Evolutionary conservation across 2,888 invertebrate genomes (phyloP).

Genomic region (Xiphydria camelus): DNA sequence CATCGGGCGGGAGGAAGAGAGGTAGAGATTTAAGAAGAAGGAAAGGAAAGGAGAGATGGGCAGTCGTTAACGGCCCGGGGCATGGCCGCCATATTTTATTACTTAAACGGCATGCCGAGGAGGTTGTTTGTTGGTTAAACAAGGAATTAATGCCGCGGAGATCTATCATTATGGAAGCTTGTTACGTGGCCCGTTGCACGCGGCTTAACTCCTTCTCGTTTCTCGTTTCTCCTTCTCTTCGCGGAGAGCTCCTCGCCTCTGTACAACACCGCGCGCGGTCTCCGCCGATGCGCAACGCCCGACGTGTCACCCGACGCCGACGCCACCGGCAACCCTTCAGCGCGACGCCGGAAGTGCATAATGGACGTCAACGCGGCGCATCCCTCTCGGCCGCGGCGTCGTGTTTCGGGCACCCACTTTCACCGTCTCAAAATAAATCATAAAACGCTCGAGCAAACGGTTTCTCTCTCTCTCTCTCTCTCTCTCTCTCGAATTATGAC

Average conservation of each 20-base stretch:
- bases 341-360: conserved; percentile 35
- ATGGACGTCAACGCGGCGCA: conserved; percentile 34
- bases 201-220: conserved; percentile 14
- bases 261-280: conserved; percentile 18
- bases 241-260: not conserved
- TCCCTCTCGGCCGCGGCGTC: conserved; percentile 15
- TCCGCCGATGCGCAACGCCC: not conserved
- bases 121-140: conserved; percentile 49
- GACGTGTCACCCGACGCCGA: conserved; percentile 28
- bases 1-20: not conserved
- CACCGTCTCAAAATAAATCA: conserved; percentile 13
- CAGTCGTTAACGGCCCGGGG: conserved; percentile 19
- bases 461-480: not conserved
- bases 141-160: conserved; percentile 47
- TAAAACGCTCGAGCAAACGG: conserved; percentile 8
- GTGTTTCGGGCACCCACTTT: conserved; percentile 5
- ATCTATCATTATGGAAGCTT: conserved; percentile 47
- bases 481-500: not conserved
- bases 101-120: conserved; percentile 44
- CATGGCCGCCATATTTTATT: conserved; percentile 47
- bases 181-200: conserved; percentile 29
- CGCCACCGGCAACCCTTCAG: conserved; percentile 36
- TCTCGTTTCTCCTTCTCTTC: conserved; percentile 6
- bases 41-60: conserved; percentile 20
- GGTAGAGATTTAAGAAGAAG: not conserved